A percentile compares a stretch with the other conserved stretches of the same genome.
Conservation (phyloP, 2,797 vertebrate genomes). For the Poecilia picta region DNA sequence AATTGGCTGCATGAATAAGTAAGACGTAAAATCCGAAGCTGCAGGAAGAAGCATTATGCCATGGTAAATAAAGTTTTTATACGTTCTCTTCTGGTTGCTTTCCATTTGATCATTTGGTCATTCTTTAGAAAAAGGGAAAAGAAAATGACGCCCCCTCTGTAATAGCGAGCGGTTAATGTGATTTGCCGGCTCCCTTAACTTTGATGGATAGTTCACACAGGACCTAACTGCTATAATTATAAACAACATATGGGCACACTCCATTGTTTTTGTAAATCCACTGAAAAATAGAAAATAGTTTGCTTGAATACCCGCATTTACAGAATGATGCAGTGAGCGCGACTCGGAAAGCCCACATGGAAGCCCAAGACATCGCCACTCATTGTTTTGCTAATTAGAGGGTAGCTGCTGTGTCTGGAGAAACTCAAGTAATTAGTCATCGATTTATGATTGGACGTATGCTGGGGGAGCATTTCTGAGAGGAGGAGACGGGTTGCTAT, state of each 20-base stretch:
- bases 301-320: slow-evolving; percentile 60
- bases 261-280: slow-evolving; percentile 50
- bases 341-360: slow-evolving; percentile 66
- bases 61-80: slow-evolving; percentile 9
- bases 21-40: slow-evolving; percentile 36
- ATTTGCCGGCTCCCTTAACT: slow-evolving; percentile 19
- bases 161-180: background rate
- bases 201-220: slow-evolving; percentile 36
- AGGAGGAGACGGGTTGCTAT: slow-evolving; percentile 13
- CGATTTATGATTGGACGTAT: slow-evolving; percentile 71
- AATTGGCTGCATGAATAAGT: slow-evolving; percentile 50
- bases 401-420: slow-evolving; percentile 75
- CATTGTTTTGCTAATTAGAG: slow-evolving; percentile 80
- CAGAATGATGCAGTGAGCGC: slow-evolving; percentile 54
- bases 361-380: slow-evolving; percentile 72
- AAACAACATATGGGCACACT: slow-evolving; percentile 46
- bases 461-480: slow-evolving; percentile 64
- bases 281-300: slow-evolving; percentile 50
- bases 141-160: slow-evolving; percentile 10
- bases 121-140: slow-evolving; percentile 7
- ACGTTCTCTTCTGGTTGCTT: background rate
- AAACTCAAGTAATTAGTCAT: slow-evolving; percentile 81
- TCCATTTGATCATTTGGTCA: background rate
- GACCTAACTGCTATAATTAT: slow-evolving; percentile 47
- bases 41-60: slow-evolving; percentile 20